Base-by-base conservation (phyloP, 2,888 invertebrate genomes). In the Hedya salicella region DNA sequence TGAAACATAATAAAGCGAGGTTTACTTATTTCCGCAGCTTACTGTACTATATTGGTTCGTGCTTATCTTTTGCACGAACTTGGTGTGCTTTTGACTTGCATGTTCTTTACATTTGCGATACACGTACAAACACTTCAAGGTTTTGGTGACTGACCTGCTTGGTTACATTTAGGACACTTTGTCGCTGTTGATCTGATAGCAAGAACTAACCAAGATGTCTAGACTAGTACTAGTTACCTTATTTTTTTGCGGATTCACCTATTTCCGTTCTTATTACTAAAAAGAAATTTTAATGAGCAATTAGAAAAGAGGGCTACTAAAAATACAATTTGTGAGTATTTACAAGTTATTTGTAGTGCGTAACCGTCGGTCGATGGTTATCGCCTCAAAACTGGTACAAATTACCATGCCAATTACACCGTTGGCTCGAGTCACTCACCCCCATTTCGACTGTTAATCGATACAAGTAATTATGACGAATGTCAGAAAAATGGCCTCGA, bases 341-440 rank as follows among this genome's bases (percentile, higher is more conserved):
- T 21, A 17, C 44, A 46, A 39, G 52, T 53, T 53, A 53, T 46
- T 54, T 52, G 52, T 19, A 46, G 36, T 39, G 42, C 25, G 21
- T 56, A 44, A 32, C 30, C 32, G 57, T 44, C 36, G 69, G 65
- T 54, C 69, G 78, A 80, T 80, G 68, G 68, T 66, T 78, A 83
- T 80, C 80, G 78, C 80, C 79, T 80, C 75, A 78, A 82, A 83
- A 77, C 71, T 71, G 71, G 67, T 70, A 65, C 71, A 72, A 73
- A 77, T 79, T 78, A 78, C 70, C 62, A 70, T 42, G 68, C 67
- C 69, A 75, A 75, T 78, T 68, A 68, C 53, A 42, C 61, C 40
- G 25, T 54, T 48, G 67, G 57, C 57, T 62, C 70, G 71, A 81
- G 85, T 85, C 85, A 84, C 77, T 80, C 75, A 85, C 82, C 85